A percentile compares a stretch with the other conserved stretches of the same genome.
Evolutionary conservation across 2,888 invertebrate genomes (phyloP).

Genomic region (Mantis religiosa): DNA sequence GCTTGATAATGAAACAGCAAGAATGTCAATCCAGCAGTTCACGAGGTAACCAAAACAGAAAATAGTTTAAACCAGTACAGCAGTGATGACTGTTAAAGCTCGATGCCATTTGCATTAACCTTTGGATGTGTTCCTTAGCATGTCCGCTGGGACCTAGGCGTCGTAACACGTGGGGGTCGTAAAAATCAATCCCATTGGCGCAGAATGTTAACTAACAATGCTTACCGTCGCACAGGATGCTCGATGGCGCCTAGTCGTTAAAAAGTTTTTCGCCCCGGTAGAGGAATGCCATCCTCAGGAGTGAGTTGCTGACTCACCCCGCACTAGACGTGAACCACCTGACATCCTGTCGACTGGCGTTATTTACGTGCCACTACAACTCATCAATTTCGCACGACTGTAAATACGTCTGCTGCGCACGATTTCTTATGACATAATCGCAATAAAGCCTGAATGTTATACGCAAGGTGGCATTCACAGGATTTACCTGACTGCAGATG

Average conservation of each 20-base stretch:
- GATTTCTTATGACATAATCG: background rate
- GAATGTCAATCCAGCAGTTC: too few relatives aligned
- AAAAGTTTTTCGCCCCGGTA: background rate
- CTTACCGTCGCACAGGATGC: background rate
- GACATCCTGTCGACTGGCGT: slow-evolving; percentile 15
- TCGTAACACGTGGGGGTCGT: background rate
- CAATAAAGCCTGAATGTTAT: background rate
- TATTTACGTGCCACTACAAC: background rate
- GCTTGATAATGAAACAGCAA: too few relatives aligned
- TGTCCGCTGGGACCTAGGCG: background rate
- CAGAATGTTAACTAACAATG: background rate
- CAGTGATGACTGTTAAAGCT: background rate
- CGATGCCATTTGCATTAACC: background rate
- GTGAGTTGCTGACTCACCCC: background rate
- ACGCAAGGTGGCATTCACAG: background rate
- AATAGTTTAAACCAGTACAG: background rate
- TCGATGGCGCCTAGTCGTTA: background rate
- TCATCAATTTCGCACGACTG: background rate
- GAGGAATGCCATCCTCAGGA: background rate
- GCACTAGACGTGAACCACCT: slow-evolving; percentile 4
- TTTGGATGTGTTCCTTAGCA: background rate
- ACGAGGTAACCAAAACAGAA: too few relatives aligned
- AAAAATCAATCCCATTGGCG: background rate
- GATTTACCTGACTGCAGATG: background rate
- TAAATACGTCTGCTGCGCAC: background rate